Base-by-base conservation (phyloP, 2,888 invertebrate species). In the Meiosimyza decipiens region DNA sequence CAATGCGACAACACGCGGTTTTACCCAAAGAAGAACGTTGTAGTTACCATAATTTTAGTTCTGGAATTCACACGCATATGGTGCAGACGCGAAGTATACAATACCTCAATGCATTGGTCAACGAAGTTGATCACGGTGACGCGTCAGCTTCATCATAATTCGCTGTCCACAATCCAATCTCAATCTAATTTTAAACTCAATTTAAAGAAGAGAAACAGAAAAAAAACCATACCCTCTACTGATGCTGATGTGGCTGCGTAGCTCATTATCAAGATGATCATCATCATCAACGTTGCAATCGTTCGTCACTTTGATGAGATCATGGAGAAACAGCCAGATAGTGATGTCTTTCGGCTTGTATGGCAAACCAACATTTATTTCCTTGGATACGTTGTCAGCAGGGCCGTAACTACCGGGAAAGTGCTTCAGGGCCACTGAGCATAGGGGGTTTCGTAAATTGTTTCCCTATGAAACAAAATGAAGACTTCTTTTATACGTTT, bases 161-260 rank as follows among this genome's bases (percentile, higher is more conserved):
- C 57, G 59, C 67, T 59, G 71, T 64, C 70, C 71, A 66, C 72
- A 55, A 73, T 73, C 71, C 74, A 74, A 76, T 76, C 71, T 73
- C 73, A 74, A 75, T 76, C 75, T 74, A 75, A 76, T 76, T 76
- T 74, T 76, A 72, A 74, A 76, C 73, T 76, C 73, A 73, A 76
- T 73, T 72, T 71, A 71, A 71, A 71, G 75, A 75, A 75, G 74
- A 77, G 75, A 71, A 68, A 73, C 49, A 47, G 4, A 28, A 28
- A 28, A 3, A 28, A 28, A 28, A 28, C 28, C 28, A 3, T 28
- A 28, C 28, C 62, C 40, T 74, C 72, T 68, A 7, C 9, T 64
- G 28, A 3, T 62, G 28, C 72, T 60, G 40, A 12, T 40, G 71
- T 71, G 49, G 63, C 67, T 70, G 59, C 76, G 75, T 71, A 62